Base-by-base conservation (phyloP, 53 echinoderm and acorn worm genomes). In the Henricia sp. region DNA sequence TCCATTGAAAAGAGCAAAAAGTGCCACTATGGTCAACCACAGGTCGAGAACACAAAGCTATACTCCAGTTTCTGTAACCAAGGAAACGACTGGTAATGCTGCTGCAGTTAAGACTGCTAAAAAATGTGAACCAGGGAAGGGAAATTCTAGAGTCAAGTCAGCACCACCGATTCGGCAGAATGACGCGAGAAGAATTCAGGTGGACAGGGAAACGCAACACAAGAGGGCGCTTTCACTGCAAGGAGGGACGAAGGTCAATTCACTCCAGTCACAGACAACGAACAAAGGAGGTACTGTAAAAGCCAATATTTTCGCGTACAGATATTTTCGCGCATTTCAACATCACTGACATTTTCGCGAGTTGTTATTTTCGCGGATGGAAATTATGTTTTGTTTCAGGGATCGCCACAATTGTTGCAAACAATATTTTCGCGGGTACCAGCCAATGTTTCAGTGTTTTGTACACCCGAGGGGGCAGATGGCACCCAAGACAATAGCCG, bases 41-140 rank as follows among this genome's bases (percentile, higher is more conserved):
- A n/a, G n/a, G n/a, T n/a, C n/a, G n/a, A 26, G 80, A 23, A 80
- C 80, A 11, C 80, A 80, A 37, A 80, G 80, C 35, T 64, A 32
- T 34, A 80, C 62, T 1, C 38, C 44, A 34, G 11, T 64, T 48
- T 32, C 80, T 11, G 44, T 23, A 21, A 80, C 27, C 33, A 46
- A 30, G 17, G 48, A 62, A 46, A 64, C 44, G 44, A n/a, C n/a
- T n/a, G n/a, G n/a, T n/a, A n/a, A n/a, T 27, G 77, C 30, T 23
- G 41, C 5, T n/a, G 52, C n/a, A 35, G 36, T 19, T 19, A 73
- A 73, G 54, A n/a, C 12, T n/a, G 23, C 4, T 32, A 43, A 50
- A 0, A 32, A 36, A 11, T 33, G 59, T 20, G 80, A 80, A 33
- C 46, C 50, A 32, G 46, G 13, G 63, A 80, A 64, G 63, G 80